These are phyloP conservation scores for Sepiola atlantica DNA, from an alignment of 2,888 invertebrate genomes.

Conservation along the genomic window DNA sequence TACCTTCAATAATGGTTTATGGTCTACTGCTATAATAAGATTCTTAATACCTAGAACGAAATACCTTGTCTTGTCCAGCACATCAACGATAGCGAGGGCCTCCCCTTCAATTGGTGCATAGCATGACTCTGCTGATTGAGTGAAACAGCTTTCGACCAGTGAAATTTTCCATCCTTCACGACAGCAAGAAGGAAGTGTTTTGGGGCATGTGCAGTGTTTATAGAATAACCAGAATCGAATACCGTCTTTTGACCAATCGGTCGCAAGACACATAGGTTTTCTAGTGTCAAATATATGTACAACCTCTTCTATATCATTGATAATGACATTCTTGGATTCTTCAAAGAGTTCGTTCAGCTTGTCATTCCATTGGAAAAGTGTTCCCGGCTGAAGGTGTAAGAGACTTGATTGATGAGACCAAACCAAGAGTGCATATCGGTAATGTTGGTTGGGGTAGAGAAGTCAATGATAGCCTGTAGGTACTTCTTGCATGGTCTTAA, in stretches of 20 bases:
- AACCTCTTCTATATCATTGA: not conserved
- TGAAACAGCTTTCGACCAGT: constrained; percentile 49
- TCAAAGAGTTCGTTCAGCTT: constrained; percentile 21
- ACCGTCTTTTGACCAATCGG: constrained; percentile 60
- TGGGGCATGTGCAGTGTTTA: too few species aligned
- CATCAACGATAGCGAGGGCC: constrained; percentile 53
- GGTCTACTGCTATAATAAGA: constrained; percentile 48
- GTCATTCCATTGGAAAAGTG: constrained; percentile 52
- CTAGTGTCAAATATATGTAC: constrained; percentile 55
- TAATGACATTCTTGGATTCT: not conserved
- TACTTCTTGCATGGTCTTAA: constrained; percentile 54
- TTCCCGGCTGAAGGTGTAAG: constrained; percentile 56
- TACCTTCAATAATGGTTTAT: constrained; percentile 48
- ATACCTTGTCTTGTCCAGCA: constrained; percentile 51
- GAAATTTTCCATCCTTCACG: constrained; percentile 51
- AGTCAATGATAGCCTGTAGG: constrained; percentile 52
- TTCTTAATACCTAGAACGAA: constrained; percentile 51
- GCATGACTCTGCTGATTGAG: constrained; percentile 49
- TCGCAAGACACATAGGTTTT: constrained; percentile 60
- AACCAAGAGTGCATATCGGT: too few species aligned
- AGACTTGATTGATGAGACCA: constrained; percentile 46
- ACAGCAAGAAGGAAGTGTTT: constrained; percentile 56
- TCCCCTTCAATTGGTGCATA: constrained; percentile 52
- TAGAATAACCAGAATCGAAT: constrained; percentile 58
- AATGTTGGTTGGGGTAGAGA: constrained; percentile 49